These are phyloP conservation scores for Bombus ignitus DNA, from an alignment of 1,140 invertebrate species.

Conservation along the genomic window DNA sequence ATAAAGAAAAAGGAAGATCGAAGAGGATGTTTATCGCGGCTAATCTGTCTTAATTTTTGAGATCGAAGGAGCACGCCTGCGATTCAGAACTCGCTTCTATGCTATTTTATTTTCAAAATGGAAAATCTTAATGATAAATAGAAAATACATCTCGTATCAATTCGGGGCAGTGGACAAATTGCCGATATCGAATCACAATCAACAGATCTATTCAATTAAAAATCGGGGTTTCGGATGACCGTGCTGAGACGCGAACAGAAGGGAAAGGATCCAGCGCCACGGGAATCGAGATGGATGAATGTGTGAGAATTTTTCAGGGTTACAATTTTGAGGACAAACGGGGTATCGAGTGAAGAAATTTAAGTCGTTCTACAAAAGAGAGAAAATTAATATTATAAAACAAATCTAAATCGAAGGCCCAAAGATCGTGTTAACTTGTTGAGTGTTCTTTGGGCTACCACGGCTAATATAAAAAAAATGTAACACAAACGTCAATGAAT, in stretches of 20 bases:
- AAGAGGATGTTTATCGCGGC: conserved; percentile 11
- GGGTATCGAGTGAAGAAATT: not conserved
- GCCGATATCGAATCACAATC: conserved; percentile 35
- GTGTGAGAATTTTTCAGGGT: not conserved
- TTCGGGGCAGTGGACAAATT: conserved; percentile 9
- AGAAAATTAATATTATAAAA: conserved; percentile 50
- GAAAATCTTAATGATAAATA: not conserved
- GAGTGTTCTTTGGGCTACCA: conserved; percentile 78
- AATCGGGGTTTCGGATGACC: conserved; percentile 55
- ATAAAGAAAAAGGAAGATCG: not conserved
- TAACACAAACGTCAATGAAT: conserved; percentile 63
- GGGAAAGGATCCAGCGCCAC: not conserved
- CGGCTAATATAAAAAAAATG: conserved; percentile 61
- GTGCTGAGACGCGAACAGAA: conserved; percentile 55
- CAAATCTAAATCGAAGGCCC: conserved; percentile 65
- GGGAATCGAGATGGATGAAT: not conserved
- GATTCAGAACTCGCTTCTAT: conserved; percentile 44
- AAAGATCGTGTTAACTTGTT: conserved; percentile 82
- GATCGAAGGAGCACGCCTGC: conserved; percentile 11
- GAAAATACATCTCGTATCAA: conserved; percentile 24
- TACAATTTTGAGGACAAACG: not conserved
- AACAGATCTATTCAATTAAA: conserved; percentile 31
- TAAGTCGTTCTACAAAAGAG: conserved; percentile 52
- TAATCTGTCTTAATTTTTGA: conserved; percentile 38
- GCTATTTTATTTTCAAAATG: conserved; percentile 33